Evolutionary conservation across 2,888 invertebrate species (phyloP).

Genomic region (Auanema freiburgensis): DNA sequence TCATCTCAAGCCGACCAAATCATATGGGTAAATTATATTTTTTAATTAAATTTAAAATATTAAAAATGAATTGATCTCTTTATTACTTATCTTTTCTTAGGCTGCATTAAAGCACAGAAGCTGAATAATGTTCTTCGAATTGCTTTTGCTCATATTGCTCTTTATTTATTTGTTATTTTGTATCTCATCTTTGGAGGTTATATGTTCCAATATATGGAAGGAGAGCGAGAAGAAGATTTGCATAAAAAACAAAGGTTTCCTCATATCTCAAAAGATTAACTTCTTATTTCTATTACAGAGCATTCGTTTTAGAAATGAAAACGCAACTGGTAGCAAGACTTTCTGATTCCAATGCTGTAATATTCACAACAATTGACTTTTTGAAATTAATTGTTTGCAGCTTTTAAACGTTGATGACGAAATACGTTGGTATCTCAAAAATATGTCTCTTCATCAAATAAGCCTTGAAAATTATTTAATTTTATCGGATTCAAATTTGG

Average conservation of each 20-base stretch:
- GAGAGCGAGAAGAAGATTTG: conserved; percentile 48
- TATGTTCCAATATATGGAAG: conserved; percentile 55
- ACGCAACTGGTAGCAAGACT: conserved; percentile 41
- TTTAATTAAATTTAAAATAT: too few relatives aligned
- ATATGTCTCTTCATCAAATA: conserved; percentile 51
- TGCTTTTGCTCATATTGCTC: conserved; percentile 52
- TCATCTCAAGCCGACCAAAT: too few relatives aligned
- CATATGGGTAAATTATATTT: too few relatives aligned
- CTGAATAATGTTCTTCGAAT: conserved; percentile 48
- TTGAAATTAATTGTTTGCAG: conserved; percentile 27
- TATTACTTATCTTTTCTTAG: too few relatives aligned
- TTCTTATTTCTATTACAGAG: conserved; percentile 20
- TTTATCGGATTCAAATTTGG: conserved; percentile 44
- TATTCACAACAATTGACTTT: too few relatives aligned
- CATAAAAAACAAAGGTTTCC: conserved; percentile 46
- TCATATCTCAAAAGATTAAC: conserved; percentile 3
- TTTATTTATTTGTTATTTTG: conserved; percentile 55
- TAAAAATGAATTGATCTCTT: too few relatives aligned
- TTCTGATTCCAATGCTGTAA: conserved; percentile 39
- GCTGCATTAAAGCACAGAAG: too few relatives aligned
- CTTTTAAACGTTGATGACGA: conserved; percentile 43
- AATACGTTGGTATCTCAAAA: conserved; percentile 46
- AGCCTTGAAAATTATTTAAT: conserved; percentile 56
- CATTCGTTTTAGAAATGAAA: conserved; percentile 33
- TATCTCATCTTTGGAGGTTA: conserved; percentile 57